Conservation (phyloP, 2,888 invertebrate genomes). For the Acrobasis suavella region DNA sequence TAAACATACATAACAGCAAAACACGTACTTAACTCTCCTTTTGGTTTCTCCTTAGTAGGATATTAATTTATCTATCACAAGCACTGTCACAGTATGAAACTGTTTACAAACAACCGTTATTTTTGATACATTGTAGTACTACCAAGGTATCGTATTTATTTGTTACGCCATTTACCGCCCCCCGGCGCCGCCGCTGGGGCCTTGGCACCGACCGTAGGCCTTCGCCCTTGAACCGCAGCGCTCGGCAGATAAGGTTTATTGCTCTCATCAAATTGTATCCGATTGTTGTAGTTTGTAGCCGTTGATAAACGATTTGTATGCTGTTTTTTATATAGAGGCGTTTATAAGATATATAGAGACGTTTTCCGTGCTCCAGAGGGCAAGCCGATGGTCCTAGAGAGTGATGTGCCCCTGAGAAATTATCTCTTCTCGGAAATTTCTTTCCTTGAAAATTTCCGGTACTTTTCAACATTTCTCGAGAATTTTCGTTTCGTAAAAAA, state of each 20-base stretch:
- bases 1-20: not conserved
- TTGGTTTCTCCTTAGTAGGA: too few relatives aligned
- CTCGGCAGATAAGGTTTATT: constrained; percentile 27
- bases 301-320: constrained; percentile 8
- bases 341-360: too few relatives aligned
- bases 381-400: too few relatives aligned
- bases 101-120: not conserved
- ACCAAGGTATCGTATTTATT: not conserved
- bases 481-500: too few relatives aligned
- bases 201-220: constrained; percentile 42
- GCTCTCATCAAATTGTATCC: constrained; percentile 16
- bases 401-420: too few relatives aligned
- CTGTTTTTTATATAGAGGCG: not conserved
- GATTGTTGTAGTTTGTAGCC: constrained; percentile 12
- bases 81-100: too few relatives aligned
- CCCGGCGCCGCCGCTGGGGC: constrained; percentile 25
- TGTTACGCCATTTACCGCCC: constrained; percentile 18
- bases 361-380: too few relatives aligned
- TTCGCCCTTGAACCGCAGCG: constrained; percentile 43
- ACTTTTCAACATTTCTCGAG: too few relatives aligned
- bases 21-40: too few relatives aligned
- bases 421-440: too few relatives aligned
- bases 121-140: not conserved
- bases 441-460: too few relatives aligned
- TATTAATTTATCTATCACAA: too few relatives aligned